Base-by-base conservation (phyloP, 2,797 vertebrate species). In the Dallia pectoralis region DNA sequence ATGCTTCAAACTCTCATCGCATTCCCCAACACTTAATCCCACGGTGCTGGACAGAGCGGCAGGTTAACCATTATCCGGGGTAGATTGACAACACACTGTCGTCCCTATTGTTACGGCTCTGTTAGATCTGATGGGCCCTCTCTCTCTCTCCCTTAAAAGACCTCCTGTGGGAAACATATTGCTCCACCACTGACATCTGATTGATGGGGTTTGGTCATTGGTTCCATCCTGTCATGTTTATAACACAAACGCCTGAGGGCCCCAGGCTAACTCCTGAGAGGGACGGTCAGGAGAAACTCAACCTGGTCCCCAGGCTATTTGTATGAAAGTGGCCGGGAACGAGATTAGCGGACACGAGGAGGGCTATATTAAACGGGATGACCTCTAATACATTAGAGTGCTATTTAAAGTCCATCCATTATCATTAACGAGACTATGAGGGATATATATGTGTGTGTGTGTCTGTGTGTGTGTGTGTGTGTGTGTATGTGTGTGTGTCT, bases 241-340 rank as follows among this genome's bases (percentile, higher is more conserved):
- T 67, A 19, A 32, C 48, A 67, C 72, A 67, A 44, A 63, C 59
- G 30, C 72, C 48, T 11, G 30, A 66, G 72, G 72, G 72, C 25
- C 25, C 25, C 14, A 4, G 53, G 36, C 59, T 71, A 40, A 22
- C 27, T 22, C 36, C 44, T 44, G 25, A 12, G 25, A 33, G 18
- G 70, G 56, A 36, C 40, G 56, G 16, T 25, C 25, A 27, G 40
- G 40, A 44, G 65, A 44, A 44, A 44, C 40, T 11, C 40, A 44
- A 44, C 12, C 12, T 44, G 40, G 40, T 44, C 40, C 40, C 40
- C 40, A 33, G 62, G 40, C 40, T 44, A 44, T 44, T 44, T 44
- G 40, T 11, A 44, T 11, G 40, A 44, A 44, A 44, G 40, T 11
- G 40, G 11, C 40, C 6, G 51, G 51, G 51, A 22, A 22, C 7